These are phyloP conservation scores for Podarcis raffonei DNA, from an alignment of 2,113 vertebrate genomes.

Conservation along the genomic window DNA sequence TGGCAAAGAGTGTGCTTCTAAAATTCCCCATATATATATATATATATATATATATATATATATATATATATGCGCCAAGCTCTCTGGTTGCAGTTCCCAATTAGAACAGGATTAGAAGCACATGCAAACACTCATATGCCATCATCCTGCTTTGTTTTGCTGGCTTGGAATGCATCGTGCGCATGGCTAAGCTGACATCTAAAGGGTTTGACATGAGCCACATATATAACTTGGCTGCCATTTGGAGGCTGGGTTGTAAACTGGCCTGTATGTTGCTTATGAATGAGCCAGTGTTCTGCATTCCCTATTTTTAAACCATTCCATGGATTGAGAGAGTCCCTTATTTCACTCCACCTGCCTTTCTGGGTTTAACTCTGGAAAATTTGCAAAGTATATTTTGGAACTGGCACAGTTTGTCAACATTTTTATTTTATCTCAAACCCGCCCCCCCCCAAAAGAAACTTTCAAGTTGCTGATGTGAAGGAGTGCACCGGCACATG, in stretches of 20 bases:
- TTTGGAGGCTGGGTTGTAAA: not conserved
- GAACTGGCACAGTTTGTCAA: not conserved
- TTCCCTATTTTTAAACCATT: not conserved
- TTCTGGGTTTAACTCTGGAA: not conserved
- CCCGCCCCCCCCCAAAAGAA: no score
- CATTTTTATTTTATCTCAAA: not conserved
- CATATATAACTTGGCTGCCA: not conserved
- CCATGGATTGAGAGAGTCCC: not conserved
- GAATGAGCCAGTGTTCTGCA: not conserved
- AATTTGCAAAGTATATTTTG: not conserved
- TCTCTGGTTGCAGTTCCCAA: not conserved
- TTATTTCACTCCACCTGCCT: not conserved
- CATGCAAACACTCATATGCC: not conserved
- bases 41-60: not conserved
- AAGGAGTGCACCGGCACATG: not conserved
- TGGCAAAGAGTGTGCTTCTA: slow-evolving; percentile 27
- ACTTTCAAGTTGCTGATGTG: not conserved
- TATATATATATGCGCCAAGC: no score
- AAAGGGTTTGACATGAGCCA: not conserved
- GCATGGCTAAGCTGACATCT: not conserved
- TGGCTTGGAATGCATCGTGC: not conserved
- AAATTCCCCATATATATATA: not conserved
- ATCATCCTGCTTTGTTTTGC: not conserved
- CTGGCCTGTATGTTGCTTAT: not conserved
- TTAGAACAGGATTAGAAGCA: not conserved